Percentiles rank a stretch among this genome's conserved stretches.
Conservation (phyloP, 2,888 invertebrate genomes). For the Dryadula phaetusa region DNA sequence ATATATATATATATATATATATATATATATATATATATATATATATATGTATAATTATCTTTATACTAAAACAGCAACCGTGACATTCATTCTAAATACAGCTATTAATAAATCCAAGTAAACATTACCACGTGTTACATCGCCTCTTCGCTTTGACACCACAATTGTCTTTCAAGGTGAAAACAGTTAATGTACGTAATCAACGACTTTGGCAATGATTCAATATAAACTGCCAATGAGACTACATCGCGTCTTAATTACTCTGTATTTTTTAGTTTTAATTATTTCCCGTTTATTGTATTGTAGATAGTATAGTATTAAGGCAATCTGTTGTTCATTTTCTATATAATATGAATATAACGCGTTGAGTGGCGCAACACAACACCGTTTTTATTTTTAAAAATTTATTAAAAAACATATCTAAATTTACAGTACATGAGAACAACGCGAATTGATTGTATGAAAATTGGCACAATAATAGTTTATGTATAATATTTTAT, state of each 20-base stretch:
- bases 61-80: not conserved
- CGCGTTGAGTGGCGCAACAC: not conserved
- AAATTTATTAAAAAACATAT: too few species aligned
- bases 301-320: not conserved
- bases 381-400: not conserved
- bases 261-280: conserved; percentile 16
- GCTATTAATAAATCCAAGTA: conserved; percentile 21
- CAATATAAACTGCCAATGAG: conserved; percentile 41
- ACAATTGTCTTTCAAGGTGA: conserved; percentile 53
- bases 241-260: conserved; percentile 31
- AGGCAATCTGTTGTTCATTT: not conserved
- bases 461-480: too few species aligned
- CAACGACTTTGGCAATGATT: conserved; percentile 50
- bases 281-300: not conserved
- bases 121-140: conserved; percentile 40
- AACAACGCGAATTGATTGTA: too few species aligned
- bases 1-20: too few species aligned
- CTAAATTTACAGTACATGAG: too few species aligned
- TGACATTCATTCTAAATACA: not conserved
- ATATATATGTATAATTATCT: too few species aligned
- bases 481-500: too few species aligned
- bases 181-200: conserved; percentile 50
- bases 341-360: too few species aligned
- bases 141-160: conserved; percentile 53
- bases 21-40: too few species aligned